A percentile compares a stretch with the other conserved stretches of the same genome.
phyloP scores from a whole-genome alignment of 2,888 invertebrate species.

The Ditula angustiorana region DNA sequence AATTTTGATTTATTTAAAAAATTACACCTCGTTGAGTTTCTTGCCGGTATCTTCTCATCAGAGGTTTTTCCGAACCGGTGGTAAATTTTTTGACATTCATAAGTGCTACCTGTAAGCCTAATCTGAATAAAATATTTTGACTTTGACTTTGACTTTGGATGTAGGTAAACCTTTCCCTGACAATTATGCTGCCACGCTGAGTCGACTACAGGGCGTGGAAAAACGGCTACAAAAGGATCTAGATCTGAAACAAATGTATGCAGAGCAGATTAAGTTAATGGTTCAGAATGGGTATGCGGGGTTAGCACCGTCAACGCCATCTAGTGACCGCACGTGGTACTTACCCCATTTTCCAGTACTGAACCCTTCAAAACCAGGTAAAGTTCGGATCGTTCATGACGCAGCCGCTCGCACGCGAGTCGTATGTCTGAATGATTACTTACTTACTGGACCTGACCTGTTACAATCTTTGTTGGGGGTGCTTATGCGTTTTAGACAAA shows the following conservation, averaged over 20 bases:
- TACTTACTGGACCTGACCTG: no score
- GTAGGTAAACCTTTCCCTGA: not conserved
- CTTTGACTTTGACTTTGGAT: no score
- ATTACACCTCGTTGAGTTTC: no score
- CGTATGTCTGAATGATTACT: no score
- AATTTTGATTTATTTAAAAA: no score
- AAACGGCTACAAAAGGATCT: not conserved
- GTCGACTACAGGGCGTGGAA: not conserved
- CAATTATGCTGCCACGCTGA: not conserved
- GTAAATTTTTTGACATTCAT: no score
- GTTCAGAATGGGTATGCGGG: conserved; percentile 1
- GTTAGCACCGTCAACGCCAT: not conserved
- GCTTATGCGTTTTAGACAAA: not conserved
- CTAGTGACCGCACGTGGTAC: conserved; percentile 6
- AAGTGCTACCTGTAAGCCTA: no score
- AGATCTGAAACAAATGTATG: conserved; percentile 5
- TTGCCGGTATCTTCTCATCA: no score
- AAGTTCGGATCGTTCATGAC: conserved; percentile 51
- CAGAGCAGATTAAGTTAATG: not conserved
- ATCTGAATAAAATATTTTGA: no score
- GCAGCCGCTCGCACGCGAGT: conserved; percentile 44
- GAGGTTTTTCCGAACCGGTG: no score
- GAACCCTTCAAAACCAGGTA: no score
- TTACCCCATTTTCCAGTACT: conserved; percentile 19
- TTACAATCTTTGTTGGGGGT: no score